A percentile compares a stretch with the other conserved stretches of the same genome.
Conservation (phyloP, 2,888 invertebrate species). For the Cheilosia variabilis region DNA sequence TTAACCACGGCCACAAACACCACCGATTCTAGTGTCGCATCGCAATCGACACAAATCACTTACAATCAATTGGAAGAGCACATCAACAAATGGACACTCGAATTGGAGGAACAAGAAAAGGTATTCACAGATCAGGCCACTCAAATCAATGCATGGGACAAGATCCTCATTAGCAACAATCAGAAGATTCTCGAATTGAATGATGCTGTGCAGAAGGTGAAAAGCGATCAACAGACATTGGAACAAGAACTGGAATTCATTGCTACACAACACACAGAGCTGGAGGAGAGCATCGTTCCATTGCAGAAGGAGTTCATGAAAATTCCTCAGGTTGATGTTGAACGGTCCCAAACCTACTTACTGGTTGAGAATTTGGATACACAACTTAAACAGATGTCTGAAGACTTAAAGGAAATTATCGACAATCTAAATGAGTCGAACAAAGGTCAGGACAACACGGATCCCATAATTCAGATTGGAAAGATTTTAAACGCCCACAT, state of each 20-base stretch:
- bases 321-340: slow-evolving; percentile 90
- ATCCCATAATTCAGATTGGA: slow-evolving; percentile 96
- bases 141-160: slow-evolving; percentile 98
- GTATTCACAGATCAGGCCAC: slow-evolving; percentile 96
- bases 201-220: slow-evolving; percentile 93
- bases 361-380: slow-evolving; percentile 95
- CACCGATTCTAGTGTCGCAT: slow-evolving; percentile 81
- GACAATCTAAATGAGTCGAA: slow-evolving; percentile 96
- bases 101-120: slow-evolving; percentile 96
- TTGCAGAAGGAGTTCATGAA: slow-evolving; percentile 91
- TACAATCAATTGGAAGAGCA: slow-evolving; percentile 95
- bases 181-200: slow-evolving; percentile 95
- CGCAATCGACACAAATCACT: slow-evolving; percentile 86
- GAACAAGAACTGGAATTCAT: slow-evolving; percentile 98
- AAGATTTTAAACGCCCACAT: slow-evolving; percentile 98
- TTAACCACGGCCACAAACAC: slow-evolving; percentile 79
- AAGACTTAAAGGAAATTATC: slow-evolving; percentile 97
- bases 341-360: slow-evolving; percentile 95
- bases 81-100: slow-evolving; percentile 97
- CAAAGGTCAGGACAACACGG: slow-evolving; percentile 91
- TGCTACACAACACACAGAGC: slow-evolving; percentile 94
- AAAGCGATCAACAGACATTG: slow-evolving; percentile 93
- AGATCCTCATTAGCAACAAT: slow-evolving; percentile 93
- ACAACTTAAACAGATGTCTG: slow-evolving; percentile 96
- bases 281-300: slow-evolving; percentile 93